Percentiles rank a stretch among this genome's conserved stretches.
Conservation (phyloP, 2,113 vertebrate genomes). For the Isurus oxyrinchus region DNA sequence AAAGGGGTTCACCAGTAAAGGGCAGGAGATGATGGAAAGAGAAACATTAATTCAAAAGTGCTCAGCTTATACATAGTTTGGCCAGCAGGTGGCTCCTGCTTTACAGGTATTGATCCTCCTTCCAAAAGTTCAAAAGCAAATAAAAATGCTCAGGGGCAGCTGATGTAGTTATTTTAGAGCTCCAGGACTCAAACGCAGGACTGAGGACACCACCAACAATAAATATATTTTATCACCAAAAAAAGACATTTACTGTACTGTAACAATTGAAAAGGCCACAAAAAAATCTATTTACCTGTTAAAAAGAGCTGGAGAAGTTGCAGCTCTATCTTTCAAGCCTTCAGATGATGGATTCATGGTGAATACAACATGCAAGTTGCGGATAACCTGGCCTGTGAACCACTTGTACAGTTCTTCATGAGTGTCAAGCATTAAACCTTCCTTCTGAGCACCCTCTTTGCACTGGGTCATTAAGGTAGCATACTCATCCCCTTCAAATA, state of each 20-base stretch:
- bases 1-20: neutral
- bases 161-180: neutral
- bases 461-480: constrained; percentile 97
- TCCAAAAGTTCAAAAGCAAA: neutral
- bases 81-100: neutral
- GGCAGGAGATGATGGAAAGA: neutral
- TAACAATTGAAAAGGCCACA: neutral
- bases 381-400: constrained; percentile 98
- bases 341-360: constrained; percentile 99
- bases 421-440: constrained; percentile 94
- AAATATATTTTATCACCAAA: neutral
- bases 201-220: neutral
- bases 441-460: constrained; percentile 97
- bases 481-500: constrained; percentile 97
- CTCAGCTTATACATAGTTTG: neutral
- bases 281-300: constrained; percentile 68
- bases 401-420: constrained; percentile 97
- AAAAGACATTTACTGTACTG: neutral
- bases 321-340: constrained; percentile 92
- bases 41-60: neutral
- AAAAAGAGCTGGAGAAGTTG: constrained; percentile 94
- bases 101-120: neutral
- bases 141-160: neutral
- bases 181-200: neutral
- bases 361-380: constrained; percentile 97